phyloP scores from a whole-genome alignment of 1,140 invertebrate species.

The Nephotettix cincticeps region DNA sequence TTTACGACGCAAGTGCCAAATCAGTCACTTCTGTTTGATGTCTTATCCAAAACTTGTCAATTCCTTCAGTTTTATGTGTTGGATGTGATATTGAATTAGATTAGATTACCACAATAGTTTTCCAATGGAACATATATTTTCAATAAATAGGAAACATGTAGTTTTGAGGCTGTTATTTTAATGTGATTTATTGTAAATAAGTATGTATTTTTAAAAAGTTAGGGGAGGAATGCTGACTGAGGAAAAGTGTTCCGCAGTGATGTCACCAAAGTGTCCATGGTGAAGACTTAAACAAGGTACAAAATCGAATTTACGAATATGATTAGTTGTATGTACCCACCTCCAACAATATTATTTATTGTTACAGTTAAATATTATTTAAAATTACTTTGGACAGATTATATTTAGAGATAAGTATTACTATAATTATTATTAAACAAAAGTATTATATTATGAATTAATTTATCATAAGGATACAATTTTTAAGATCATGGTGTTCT shows the following conservation, averaged over 20 bases:
- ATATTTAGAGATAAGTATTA: conserved; percentile 19
- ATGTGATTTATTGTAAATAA: conserved; percentile 24
- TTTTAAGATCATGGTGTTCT: conserved; percentile 28
- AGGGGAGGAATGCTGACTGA: background rate
- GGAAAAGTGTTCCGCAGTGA: background rate
- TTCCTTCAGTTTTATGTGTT: conserved; percentile 12
- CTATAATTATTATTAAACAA: conserved; percentile 23
- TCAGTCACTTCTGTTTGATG: background rate
- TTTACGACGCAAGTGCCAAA: conserved; percentile 11
- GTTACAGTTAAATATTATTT: background rate
- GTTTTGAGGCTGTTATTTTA: conserved; percentile 19
- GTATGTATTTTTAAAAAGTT: background rate
- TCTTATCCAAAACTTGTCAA: background rate
- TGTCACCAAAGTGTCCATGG: conserved; percentile 11
- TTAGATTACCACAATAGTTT: conserved; percentile 13
- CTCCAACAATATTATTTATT: conserved; percentile 15
- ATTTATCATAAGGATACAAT: conserved; percentile 26
- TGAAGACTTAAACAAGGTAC: conserved; percentile 13
- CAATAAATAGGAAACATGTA: conserved; percentile 15
- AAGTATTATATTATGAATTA: conserved; percentile 28
- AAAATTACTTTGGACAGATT: conserved; percentile 28
- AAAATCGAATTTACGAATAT: conserved; percentile 18
- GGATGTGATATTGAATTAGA: conserved; percentile 10
- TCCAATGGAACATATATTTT: conserved; percentile 15
- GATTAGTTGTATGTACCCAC: background rate